Conservation (phyloP, 2,113 vertebrate species). For the Neotoma lepida region DNA sequence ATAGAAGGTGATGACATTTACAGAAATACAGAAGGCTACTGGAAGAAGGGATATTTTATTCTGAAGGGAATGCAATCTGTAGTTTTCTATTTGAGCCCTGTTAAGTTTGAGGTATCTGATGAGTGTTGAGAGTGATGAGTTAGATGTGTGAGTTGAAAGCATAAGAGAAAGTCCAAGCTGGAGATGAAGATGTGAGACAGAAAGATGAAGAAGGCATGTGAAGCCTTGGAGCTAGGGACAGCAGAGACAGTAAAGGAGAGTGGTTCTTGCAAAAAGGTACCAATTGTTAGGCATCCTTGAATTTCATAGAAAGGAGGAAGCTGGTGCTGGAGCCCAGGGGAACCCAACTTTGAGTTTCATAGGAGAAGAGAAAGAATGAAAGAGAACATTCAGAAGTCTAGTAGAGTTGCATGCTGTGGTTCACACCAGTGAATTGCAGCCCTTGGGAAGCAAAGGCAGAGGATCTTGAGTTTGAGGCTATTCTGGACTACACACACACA, state of each 20-base stretch:
- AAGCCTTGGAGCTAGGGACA: neutral
- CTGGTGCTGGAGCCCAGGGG: no score
- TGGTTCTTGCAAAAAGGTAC: neutral
- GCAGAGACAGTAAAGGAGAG: neutral
- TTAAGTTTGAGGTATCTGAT: conserved; percentile 8
- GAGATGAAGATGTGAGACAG: neutral
- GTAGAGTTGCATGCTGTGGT: neutral
- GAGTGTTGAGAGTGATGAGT: neutral
- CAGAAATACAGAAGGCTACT: neutral
- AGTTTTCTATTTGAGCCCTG: conserved; percentile 12
- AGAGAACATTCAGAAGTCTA: neutral
- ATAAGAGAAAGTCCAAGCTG: neutral
- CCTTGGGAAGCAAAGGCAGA: neutral
- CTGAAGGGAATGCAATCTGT: neutral
- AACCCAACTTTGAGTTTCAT: neutral
- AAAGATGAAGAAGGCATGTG: neutral
- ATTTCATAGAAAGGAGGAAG: neutral
- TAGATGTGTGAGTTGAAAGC: neutral
- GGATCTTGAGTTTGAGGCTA: neutral
- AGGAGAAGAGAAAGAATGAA: conserved; percentile 21
- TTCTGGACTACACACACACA: neutral
- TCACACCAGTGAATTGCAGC: neutral
- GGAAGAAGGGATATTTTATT: neutral
- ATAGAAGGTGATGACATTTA: neutral
- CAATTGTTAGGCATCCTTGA: neutral